A percentile compares a stretch with the other conserved stretches of the same genome.
Conservation (phyloP, 1,140 invertebrate species). For the Cryptotermes secundus region DNA sequence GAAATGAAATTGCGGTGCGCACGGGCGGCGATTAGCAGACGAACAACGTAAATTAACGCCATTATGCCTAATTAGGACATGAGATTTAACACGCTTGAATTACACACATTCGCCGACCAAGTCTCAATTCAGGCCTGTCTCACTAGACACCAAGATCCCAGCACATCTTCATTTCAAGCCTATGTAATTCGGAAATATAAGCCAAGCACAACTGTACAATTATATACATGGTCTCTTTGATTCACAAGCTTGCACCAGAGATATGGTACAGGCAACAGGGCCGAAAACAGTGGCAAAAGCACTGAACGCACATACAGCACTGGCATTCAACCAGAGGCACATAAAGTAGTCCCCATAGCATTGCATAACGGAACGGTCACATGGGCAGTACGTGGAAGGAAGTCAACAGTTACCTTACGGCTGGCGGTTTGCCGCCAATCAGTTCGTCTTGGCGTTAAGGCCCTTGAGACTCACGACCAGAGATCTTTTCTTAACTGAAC, state of each 20-base stretch:
- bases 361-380: no score
- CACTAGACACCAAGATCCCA: background rate
- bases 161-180: background rate
- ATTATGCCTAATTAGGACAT: background rate
- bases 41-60: background rate
- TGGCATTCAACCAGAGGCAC: no score
- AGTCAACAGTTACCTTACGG: no score
- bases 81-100: background rate
- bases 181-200: background rate
- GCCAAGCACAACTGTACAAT: background rate
- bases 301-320: no score
- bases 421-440: no score
- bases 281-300: no score
- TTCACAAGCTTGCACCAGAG: background rate
- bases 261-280: no score
- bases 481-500: no score
- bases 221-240: background rate
- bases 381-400: no score
- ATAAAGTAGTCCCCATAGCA: no score
- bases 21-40: background rate
- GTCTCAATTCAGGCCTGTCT: background rate
- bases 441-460: no score
- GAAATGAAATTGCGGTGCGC: background rate
- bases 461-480: no score
- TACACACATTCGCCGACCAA: background rate